These are phyloP conservation scores for Drosophila silvestris DNA, from an alignment of 2,888 invertebrate species.

Conservation along the genomic window DNA sequence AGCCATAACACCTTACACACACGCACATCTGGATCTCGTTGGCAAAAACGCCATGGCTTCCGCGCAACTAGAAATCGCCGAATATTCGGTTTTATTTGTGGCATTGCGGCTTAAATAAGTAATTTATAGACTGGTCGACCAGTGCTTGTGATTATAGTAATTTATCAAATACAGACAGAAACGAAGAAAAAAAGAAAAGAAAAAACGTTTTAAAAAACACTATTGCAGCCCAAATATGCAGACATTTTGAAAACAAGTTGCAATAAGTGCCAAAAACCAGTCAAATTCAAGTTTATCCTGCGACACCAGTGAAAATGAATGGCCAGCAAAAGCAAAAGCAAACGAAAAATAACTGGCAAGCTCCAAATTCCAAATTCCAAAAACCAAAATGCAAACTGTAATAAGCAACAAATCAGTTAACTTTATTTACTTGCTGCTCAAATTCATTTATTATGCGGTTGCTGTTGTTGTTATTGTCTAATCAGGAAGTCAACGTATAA, in stretches of 20 bases:
- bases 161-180: conserved; percentile 26
- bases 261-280: conserved; percentile 49
- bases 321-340: conserved; percentile 6
- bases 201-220: conserved; percentile 1
- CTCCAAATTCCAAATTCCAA: conserved; percentile 13
- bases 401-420: conserved; percentile 43
- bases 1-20: background rate
- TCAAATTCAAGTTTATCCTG: conserved; percentile 73
- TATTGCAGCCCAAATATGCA: conserved; percentile 21
- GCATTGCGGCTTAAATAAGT: conserved; percentile 21
- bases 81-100: conserved; percentile 18
- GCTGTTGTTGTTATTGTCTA: conserved; percentile 11
- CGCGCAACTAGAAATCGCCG: background rate
- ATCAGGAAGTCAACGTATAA: conserved; percentile 35
- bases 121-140: conserved; percentile 28
- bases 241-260: conserved; percentile 52
- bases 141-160: conserved; percentile 34
- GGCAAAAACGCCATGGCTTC: background rate
- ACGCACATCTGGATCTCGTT: background rate
- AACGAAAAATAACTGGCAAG: conserved; percentile 18
- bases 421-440: conserved; percentile 10
- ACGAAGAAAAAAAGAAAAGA: conserved; percentile 8
- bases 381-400: conserved; percentile 23
- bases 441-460: conserved; percentile 21
- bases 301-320: conserved; percentile 26